phyloP scores from a whole-genome alignment of 2,797 vertebrate genomes.

The Artibeus lituratus region DNA sequence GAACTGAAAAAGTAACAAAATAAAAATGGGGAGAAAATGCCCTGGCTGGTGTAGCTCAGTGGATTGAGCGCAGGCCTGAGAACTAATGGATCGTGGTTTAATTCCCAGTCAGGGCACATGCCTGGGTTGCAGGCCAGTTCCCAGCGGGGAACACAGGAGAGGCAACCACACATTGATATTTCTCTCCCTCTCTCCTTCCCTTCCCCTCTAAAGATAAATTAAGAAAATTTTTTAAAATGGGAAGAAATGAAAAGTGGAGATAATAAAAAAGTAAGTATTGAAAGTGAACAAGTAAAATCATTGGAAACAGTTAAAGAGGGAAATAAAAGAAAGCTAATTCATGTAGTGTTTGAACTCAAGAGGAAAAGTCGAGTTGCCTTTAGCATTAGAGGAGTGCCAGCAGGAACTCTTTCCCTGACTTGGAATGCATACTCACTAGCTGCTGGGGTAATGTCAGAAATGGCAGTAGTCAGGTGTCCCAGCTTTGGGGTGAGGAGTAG shows the following conservation, averaged over 20 bases:
- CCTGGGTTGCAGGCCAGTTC: too few relatives aligned
- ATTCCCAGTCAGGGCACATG: too few relatives aligned
- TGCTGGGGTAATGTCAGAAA: not conserved
- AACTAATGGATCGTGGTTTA: too few relatives aligned
- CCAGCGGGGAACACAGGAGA: too few relatives aligned
- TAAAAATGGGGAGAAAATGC: not conserved
- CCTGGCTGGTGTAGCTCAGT: too few relatives aligned
- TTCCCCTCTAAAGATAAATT: too few relatives aligned
- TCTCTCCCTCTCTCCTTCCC: too few relatives aligned
- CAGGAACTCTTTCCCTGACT: not conserved
- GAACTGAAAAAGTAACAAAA: not conserved
- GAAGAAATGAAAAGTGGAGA: not conserved
- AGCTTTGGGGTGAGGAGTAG: slow-evolving; percentile 43
- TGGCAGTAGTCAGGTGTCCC: slow-evolving; percentile 59
- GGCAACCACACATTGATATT: too few relatives aligned
- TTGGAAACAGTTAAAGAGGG: not conserved
- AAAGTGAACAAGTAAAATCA: not conserved
- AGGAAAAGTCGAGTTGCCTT: not conserved
- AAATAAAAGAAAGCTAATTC: not conserved
- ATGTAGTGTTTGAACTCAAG: too few relatives aligned
- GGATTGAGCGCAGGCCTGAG: too few relatives aligned
- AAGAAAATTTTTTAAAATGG: too few relatives aligned
- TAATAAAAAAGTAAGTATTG: not conserved
- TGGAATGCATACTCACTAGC: not conserved
- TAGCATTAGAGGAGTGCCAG: not conserved